Percentiles rank a stretch among this genome's conserved stretches.
These are phyloP conservation scores for Gyrodactylus bullatarudis DNA, from an alignment of 1,140 invertebrate species.

Conservation along the genomic window DNA sequence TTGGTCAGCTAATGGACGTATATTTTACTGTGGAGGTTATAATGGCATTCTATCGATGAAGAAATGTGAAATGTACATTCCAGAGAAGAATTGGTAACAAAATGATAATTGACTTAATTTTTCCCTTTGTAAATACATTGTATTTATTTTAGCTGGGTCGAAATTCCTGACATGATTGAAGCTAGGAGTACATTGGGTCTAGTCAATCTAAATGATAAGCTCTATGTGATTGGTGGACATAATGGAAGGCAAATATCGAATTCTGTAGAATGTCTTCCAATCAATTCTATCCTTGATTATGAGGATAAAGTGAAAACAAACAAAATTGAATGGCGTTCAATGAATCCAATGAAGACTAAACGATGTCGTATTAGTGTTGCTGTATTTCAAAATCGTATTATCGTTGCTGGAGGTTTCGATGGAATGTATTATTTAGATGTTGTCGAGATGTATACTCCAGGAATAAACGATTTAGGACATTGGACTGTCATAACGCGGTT, in stretches of 20 bases:
- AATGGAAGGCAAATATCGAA: constrained; percentile 58
- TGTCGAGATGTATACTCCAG: background rate
- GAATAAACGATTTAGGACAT: background rate
- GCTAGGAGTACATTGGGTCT: constrained; percentile 37
- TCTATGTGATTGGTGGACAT: constrained; percentile 47
- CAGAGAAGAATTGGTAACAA: constrained; percentile 14
- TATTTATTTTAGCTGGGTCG: constrained; percentile 13
- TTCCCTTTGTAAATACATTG: background rate
- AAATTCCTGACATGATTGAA: constrained; percentile 15
- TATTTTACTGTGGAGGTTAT: constrained; percentile 50
- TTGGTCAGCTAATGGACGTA: constrained; percentile 37
- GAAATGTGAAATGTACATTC: constrained; percentile 19
- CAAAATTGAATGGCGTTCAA: background rate
- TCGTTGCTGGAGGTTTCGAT: background rate
- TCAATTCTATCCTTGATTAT: background rate
- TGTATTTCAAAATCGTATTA: background rate
- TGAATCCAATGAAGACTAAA: background rate
- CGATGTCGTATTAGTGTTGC: background rate
- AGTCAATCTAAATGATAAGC: constrained; percentile 37
- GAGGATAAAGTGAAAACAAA: background rate
- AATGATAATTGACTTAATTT: constrained; percentile 6
- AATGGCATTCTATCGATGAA: constrained; percentile 19
- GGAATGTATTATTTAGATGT: background rate
- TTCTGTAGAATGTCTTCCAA: constrained; percentile 26
- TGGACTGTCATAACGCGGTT: background rate